Evolutionary conservation across 53 echinoderm and acorn worm species (phyloP), one percentile per base, ranked within the genome.

Genomic region (Arbacia lixula): DNA sequence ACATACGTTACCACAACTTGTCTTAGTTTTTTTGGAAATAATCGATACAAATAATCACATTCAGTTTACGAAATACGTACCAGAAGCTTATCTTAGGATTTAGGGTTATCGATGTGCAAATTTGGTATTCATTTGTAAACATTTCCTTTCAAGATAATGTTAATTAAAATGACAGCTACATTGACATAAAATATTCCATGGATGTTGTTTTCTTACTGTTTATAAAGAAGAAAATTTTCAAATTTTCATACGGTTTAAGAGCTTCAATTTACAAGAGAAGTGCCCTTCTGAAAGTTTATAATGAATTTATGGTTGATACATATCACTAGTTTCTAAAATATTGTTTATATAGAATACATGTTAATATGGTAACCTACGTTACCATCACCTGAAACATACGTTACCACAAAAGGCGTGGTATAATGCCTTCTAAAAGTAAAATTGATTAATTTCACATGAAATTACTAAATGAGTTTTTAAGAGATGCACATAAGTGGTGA

Each of bases 1-100:
- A 68, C 68, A 40, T 68, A 68, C 68, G 41, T 68, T 68, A 68
- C 68, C 68, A 39, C 19, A 68, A 40, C 1, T 40, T n/a, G 33
- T 38, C 41, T 37, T 40, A 68, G 8, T 68, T 68, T 40, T 20
- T 40, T 41, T 37, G 42, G 10, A 12, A 68, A 22, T 21, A 17
- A 11, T 16, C 1, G 24, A 39, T 39, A 39, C 3, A 68, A 21
- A 22, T 6, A 68, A 34, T 30, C 2, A 20, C 10, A 4, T 68
- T 41, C 4, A 37, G 22, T 68, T 68, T 20, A 40, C 17, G 8
- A 22, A 39, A n/a, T 19, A 68, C n/a, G 1, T 3, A 6, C 22
- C 39, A 68, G 16, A 68, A 39, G 14, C 19, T 1, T 39, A 38
- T 39, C 40, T 19, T 14, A 33, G 12, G 4, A 38, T 10, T 68